A percentile compares a stretch with the other conserved stretches of the same genome.
Evolutionary conservation across 2,888 invertebrate species (phyloP).

Genomic region (Macrophya annulata): DNA sequence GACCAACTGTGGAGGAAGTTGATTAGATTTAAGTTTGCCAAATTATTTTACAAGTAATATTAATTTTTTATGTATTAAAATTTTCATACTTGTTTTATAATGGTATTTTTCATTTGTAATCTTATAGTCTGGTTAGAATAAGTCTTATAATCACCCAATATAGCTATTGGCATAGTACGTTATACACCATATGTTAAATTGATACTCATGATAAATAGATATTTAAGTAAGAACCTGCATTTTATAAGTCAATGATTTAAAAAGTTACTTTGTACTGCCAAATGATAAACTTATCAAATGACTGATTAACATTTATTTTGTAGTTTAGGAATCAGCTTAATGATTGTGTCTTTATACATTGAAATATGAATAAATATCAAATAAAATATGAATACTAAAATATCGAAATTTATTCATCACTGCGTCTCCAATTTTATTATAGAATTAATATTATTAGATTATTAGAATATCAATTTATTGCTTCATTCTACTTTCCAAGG

Average conservation of each 20-base stretch:
- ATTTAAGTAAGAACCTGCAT: not conserved
- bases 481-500: not conserved
- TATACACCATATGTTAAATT: not conserved
- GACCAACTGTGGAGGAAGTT: conserved; percentile 81
- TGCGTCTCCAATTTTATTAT: not conserved
- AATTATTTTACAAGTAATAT: conserved; percentile 9
- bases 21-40: conserved; percentile 73
- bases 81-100: not conserved
- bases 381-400: not conserved
- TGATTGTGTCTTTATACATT: not conserved
- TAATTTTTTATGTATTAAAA: conserved; percentile 1
- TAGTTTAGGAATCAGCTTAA: not conserved
- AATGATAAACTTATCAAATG: not conserved
- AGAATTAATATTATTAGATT: not conserved
- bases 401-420: not conserved
- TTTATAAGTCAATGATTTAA: not conserved
- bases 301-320: not conserved
- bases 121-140: not conserved
- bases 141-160: not conserved
- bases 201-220: not conserved
- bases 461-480: conserved; percentile 12
- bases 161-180: not conserved
- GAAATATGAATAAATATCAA: conserved; percentile 9
- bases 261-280: not conserved
- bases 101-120: not conserved